Evolutionary conservation across 2,888 invertebrate species (phyloP).

Genomic region (Octonoba sinensis): DNA sequence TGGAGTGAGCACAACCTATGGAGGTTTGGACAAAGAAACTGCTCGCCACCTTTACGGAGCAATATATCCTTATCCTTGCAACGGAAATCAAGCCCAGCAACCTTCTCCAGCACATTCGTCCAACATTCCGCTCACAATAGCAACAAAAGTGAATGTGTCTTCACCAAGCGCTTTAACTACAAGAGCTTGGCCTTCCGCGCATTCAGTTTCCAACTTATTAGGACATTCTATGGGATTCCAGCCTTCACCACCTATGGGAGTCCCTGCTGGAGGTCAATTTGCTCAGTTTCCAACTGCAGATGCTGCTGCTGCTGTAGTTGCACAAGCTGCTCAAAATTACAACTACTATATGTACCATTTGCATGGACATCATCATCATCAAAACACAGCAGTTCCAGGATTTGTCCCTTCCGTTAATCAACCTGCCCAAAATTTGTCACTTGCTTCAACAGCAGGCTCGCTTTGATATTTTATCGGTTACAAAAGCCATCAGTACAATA

Average conservation of each 20-base stretch:
- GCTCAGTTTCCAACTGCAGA: conserved; percentile 35
- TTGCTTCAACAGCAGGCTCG: conserved; percentile 1
- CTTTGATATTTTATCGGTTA: background rate
- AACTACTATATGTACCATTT: conserved; percentile 59
- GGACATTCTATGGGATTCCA: conserved; percentile 61
- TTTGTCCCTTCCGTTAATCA: conserved; percentile 20
- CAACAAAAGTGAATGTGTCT: conserved; percentile 33
- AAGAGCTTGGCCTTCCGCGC: conserved; percentile 70
- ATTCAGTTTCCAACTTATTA: conserved; percentile 71
- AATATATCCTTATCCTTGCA: conserved; percentile 72
- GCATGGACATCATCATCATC: conserved; percentile 37
- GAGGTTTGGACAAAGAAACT: conserved; percentile 18
- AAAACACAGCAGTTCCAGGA: conserved; percentile 21
- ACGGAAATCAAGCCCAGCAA: conserved; percentile 23
- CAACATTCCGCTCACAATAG: conserved; percentile 29
- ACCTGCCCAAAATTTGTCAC: conserved; percentile 30
- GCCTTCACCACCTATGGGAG: background rate
- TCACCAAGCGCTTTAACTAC: conserved; percentile 56
- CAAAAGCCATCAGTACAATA: too few relatives aligned
- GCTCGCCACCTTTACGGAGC: conserved; percentile 73
- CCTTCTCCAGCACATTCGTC: conserved; percentile 39
- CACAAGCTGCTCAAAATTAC: conserved; percentile 48
- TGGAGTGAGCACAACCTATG: conserved; percentile 73
- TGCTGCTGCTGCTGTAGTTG: conserved; percentile 41
- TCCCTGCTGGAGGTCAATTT: conserved; percentile 37